These are phyloP conservation scores for Zonotrichia albicollis DNA, from an alignment of 2,797 vertebrate species.

Conservation along the genomic window DNA sequence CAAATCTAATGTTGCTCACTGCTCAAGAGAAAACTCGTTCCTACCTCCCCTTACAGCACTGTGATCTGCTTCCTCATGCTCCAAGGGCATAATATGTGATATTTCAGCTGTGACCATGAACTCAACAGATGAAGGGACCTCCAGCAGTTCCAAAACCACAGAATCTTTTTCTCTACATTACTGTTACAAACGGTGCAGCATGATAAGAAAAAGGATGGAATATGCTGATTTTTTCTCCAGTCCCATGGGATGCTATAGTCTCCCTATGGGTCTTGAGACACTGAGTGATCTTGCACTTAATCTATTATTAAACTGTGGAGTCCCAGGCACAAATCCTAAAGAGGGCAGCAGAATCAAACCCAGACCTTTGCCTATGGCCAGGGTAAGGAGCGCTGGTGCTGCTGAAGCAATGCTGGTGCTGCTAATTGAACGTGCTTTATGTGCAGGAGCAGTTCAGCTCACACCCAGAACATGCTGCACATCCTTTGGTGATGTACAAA, in stretches of 20 bases:
- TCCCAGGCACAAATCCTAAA: conserved; percentile 21
- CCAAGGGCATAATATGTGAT: not conserved
- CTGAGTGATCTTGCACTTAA: not conserved
- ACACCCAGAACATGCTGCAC: not conserved
- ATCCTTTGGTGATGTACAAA: conserved; percentile 56
- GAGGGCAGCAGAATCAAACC: conserved; percentile 49
- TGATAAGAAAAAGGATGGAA: not conserved
- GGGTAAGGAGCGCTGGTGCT: not conserved
- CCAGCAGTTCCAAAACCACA: not conserved
- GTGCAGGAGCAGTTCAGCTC: not conserved
- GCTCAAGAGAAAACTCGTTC: not conserved
- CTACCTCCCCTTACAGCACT: not conserved
- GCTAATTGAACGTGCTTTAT: conserved; percentile 36
- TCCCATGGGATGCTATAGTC: not conserved
- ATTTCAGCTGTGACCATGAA: not conserved
- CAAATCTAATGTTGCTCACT: not conserved
- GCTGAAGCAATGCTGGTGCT: not conserved
- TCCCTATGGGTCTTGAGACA: not conserved
- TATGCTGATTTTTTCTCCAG: not conserved
- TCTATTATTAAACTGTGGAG: not conserved
- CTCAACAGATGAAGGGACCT: not conserved
- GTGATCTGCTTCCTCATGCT: not conserved
- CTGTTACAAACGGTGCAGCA: not conserved
- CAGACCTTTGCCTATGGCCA: not conserved
- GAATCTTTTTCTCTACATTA: not conserved